Evolutionary conservation across 2,888 invertebrate genomes (phyloP), one percentile per base, ranked within the genome.

Genomic region (Papilio elwesi): DNA sequence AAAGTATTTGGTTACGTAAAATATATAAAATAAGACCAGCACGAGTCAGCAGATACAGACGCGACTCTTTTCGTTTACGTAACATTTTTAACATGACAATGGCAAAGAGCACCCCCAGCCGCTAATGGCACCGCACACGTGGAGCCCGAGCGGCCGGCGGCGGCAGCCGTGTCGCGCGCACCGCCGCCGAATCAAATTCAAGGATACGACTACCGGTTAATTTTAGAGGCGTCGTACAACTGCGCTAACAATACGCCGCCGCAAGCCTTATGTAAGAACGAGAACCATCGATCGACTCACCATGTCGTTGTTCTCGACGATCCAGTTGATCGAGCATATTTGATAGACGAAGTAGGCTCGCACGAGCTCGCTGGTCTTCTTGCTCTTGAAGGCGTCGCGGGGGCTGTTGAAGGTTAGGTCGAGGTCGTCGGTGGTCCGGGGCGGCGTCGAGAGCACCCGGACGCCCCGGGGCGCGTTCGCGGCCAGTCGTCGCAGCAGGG

Each of bases 241-340:
- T 71, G 78, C 76, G 74, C 76, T 76, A 75, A 75, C 73, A 74
- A 74, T 74, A 78, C 83, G 83, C 83, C 83, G 81, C 82, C 78
- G 79, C 81, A 78, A 80, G 72, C 77, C 82, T 92, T 92, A 92
- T 87, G 87, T 91, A 92, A 91, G 84, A 74, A 88, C 87, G 81
- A 9, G 9, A 77, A 78, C 78, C 76, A 79, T 80, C 79, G 80
- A 83, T 83, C 80, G 77, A 89, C 95, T 96, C 94, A 99, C 99
- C 97, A 96, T 96, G 94, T 96, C 97, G 87, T 99, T 98, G 93
- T 99, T 96, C 87, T 98, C 97, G 79, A 99, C 99, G 79, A 99
- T 91, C 88, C 96, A 96, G 84, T 97, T 96, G 85, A 97, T 94
- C 73, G 98, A 97, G 92, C 99, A 99, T 88, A 99, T 94, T 87